Evolutionary conservation across 2,113 vertebrate species (phyloP).

Genomic region (Actenoides hombroni): DNA sequence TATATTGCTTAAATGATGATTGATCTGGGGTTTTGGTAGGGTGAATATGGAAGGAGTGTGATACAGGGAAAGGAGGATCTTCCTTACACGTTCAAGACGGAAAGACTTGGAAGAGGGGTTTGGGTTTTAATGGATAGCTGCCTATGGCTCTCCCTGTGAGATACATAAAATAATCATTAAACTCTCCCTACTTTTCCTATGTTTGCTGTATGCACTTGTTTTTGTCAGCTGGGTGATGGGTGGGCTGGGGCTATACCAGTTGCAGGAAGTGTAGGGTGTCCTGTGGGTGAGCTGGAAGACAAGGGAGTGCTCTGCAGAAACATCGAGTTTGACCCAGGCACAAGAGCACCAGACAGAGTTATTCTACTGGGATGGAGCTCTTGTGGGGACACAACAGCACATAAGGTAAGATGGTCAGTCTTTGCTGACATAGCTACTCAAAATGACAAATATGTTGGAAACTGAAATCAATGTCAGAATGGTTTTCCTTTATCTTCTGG

Average conservation of each 20-base stretch:
- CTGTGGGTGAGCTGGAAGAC: background rate
- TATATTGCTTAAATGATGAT: background rate
- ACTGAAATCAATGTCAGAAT: constrained; percentile 4
- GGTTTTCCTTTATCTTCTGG: background rate
- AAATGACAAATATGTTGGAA: constrained; percentile 36
- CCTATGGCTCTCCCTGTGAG: background rate
- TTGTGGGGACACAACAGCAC: background rate
- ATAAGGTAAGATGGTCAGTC: background rate
- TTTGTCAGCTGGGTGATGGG: background rate
- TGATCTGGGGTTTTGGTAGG: constrained; percentile 8
- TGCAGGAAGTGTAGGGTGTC: background rate
- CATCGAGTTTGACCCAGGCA: background rate
- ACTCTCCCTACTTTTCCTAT: background rate
- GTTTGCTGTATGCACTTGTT: background rate
- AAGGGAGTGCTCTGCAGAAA: background rate
- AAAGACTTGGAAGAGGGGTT: background rate
- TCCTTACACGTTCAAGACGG: background rate
- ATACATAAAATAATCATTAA: background rate
- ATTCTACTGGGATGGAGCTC: background rate
- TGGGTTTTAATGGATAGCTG: background rate
- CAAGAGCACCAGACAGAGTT: fast-evolving
- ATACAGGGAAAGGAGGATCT: background rate
- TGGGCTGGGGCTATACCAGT: background rate
- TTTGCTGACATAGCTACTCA: background rate
- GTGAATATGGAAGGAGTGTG: background rate